A percentile compares a stretch with the other conserved stretches of the same genome.
Conservation (phyloP, 2,888 invertebrate genomes). For the Neuroscelio doddi region DNA sequence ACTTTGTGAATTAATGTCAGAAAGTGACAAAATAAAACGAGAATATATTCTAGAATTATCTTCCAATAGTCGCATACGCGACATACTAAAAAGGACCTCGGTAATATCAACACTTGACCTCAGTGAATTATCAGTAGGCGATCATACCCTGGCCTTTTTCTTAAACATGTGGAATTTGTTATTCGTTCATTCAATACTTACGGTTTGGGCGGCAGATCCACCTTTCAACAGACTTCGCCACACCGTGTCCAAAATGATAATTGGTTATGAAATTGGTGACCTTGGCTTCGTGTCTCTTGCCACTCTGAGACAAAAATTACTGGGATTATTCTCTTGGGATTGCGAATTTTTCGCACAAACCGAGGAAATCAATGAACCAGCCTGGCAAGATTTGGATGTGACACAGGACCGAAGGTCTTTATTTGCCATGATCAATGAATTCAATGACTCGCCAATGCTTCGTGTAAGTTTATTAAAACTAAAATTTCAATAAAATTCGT, state of each 20-base stretch:
- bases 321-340: conserved; percentile 52
- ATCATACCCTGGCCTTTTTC: conserved; percentile 66
- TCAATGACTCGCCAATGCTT: conserved; percentile 57
- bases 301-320: conserved; percentile 60
- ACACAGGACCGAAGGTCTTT: conserved; percentile 62
- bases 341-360: conserved; percentile 52
- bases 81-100: conserved; percentile 38
- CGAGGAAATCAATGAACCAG: conserved; percentile 65
- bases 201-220: conserved; percentile 57
- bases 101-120: conserved; percentile 59
- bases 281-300: conserved; percentile 67
- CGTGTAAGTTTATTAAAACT: conserved; percentile 47
- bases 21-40: not conserved
- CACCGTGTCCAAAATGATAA: conserved; percentile 55
- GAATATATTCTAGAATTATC: not conserved
- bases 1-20: conserved; percentile 46
- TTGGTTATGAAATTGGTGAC: conserved; percentile 68
- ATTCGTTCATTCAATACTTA: conserved; percentile 64
- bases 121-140: conserved; percentile 62
- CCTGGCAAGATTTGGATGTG: conserved; percentile 67
- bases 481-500: not conserved
- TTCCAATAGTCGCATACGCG: not conserved
- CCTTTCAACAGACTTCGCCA: conserved; percentile 56
- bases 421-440: conserved; percentile 66
- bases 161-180: conserved; percentile 69